Percentiles rank a stretch among this genome's conserved stretches.
phyloP scores from a whole-genome alignment of 2,797 vertebrate species.

The Borostomias antarcticus region DNA sequence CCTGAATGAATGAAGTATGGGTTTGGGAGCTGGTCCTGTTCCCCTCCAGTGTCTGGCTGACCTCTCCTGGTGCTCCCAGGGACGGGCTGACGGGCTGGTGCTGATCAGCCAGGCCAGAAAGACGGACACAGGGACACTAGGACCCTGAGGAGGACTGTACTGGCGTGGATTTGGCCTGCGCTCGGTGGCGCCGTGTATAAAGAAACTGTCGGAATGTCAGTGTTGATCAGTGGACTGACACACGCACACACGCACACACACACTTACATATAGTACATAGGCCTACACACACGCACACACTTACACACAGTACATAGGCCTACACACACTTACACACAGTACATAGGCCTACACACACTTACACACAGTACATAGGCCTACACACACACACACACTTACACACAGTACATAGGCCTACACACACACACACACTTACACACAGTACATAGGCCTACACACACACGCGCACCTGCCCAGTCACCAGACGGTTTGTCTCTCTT shows the following conservation, averaged over 20 bases:
- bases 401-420: neutral
- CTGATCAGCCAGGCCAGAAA: too few relatives aligned
- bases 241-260: neutral
- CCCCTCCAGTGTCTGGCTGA: neutral
- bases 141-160: too few relatives aligned
- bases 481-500: slow-evolving; percentile 11
- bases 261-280: neutral
- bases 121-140: neutral
- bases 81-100: too few relatives aligned
- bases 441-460: too few relatives aligned
- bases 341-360: neutral
- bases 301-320: too few relatives aligned
- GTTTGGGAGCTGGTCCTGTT: too few relatives aligned
- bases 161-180: neutral
- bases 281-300: neutral
- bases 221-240: neutral
- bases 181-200: neutral
- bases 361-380: neutral
- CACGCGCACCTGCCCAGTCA: neutral
- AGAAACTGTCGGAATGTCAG: neutral
- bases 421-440: neutral
- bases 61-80: neutral
- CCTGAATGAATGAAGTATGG: too few relatives aligned
- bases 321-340: neutral
- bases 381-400: neutral